Base-by-base conservation (phyloP, 2,888 invertebrate species). In the Rhaphigaster nebulosa region DNA sequence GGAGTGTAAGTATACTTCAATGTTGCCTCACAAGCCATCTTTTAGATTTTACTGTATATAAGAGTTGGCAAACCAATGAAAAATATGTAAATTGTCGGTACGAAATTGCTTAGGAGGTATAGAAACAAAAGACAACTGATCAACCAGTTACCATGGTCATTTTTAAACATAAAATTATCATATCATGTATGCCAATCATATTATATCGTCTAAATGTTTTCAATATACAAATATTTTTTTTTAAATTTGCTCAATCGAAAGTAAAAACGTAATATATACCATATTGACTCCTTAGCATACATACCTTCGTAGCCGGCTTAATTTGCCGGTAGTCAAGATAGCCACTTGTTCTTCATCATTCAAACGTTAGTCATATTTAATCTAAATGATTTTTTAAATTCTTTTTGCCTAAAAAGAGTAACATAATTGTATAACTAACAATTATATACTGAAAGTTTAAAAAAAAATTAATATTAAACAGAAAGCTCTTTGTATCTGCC, bases 1-100 rank as follows among this genome's bases (percentile, higher is more conserved):
- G 87, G 84, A 70, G 65, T 56, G 52, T 29, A 87, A 29, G 60
- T 50, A 87, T 90, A 52, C 87, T 90, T 87, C 38, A 90, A 76
- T 23, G 89, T 89, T 52, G 89, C 41, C 45, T 89, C 89, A 52
- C 29, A 89, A 34, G 89, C 76, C 89, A 89, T 89, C 2, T 10
- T 88, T 38, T 34, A 50, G 3, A 38, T 76, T 76, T 76, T 38
- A 76, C 5, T 6, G 10, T 20, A 34, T n/a, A 29, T 38, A 76
- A 20, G 20, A 76, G 38, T 6, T 34, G 23, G 23, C 8, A 76
- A 38, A 2, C 23, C 38, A 20, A 76, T 34, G 65, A 29, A 29
- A 29, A 60, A 65, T 29, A 65, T 65, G 15, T 13, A 29, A 65
- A 29, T 65, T 15, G 18, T 1, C 0, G 15, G 29, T 65, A 65